These are phyloP conservation scores for Tenthredo livida DNA, from an alignment of 2,888 invertebrate species.

Conservation along the genomic window DNA sequence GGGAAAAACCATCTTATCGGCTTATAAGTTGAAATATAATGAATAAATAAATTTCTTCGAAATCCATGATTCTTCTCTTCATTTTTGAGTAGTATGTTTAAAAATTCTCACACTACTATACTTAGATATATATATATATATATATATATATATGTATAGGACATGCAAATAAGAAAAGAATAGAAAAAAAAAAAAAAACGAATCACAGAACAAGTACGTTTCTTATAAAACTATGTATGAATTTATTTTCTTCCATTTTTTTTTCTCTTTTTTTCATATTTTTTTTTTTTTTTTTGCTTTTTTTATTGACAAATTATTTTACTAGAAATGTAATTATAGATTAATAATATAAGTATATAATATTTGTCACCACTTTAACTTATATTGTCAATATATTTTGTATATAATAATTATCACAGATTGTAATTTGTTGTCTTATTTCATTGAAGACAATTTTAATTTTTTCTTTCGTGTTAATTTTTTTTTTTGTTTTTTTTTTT, in stretches of 20 bases:
- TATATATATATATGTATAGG: neutral
- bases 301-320: neutral
- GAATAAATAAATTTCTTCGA: neutral
- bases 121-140: neutral
- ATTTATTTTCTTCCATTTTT: constrained; percentile 8
- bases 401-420: neutral
- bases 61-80: no score
- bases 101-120: neutral
- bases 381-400: constrained; percentile 5
- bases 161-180: neutral
- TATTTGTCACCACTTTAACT: neutral
- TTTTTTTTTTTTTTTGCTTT: no score
- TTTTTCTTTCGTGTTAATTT: neutral
- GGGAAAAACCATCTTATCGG: neutral
- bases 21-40: neutral
- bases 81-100: no score
- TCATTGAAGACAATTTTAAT: neutral
- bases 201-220: neutral
- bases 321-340: neutral
- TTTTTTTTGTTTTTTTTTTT: no score
- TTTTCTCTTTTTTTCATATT: neutral
- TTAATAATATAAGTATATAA: neutral
- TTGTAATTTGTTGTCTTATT: neutral
- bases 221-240: neutral
- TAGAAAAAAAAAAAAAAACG: neutral